phyloP scores from a whole-genome alignment of 2,888 invertebrate species.

The Nycteola revayana region DNA sequence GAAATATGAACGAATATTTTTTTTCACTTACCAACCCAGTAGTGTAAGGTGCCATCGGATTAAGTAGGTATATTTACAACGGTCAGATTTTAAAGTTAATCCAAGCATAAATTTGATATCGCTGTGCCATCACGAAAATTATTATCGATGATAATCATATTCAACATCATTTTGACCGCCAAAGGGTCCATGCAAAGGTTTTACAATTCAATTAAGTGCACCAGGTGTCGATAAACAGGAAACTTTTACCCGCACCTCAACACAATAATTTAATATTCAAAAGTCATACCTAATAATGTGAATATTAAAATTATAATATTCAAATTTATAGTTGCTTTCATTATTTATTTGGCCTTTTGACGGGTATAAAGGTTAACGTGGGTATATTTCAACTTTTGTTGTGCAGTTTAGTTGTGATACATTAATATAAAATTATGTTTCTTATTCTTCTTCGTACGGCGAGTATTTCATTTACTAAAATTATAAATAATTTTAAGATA shows the following conservation, averaged over 20 bases:
- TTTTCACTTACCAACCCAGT: too few relatives aligned
- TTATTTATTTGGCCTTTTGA: too few relatives aligned
- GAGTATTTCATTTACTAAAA: too few relatives aligned
- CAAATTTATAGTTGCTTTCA: constrained; percentile 51
- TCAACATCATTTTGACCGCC: constrained; percentile 69
- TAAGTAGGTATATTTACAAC: constrained; percentile 4
- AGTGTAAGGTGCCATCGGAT: too few relatives aligned
- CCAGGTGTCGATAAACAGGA: constrained; percentile 69
- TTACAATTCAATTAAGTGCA: constrained; percentile 78
- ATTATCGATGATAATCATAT: constrained; percentile 71
- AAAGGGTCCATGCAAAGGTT: constrained; percentile 74
- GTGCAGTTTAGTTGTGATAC: too few relatives aligned
- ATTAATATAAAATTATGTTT: too few relatives aligned
- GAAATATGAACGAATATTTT: constrained; percentile 3
- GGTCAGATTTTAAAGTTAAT: constrained; percentile 31
- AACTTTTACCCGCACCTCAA: constrained; percentile 53
- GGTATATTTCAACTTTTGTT: too few relatives aligned
- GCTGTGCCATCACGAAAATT: constrained; percentile 59
- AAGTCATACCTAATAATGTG: constrained; percentile 7
- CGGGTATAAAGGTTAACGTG: too few relatives aligned
- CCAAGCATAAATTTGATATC: constrained; percentile 48
- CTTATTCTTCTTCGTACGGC: too few relatives aligned
- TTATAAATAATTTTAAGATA: too few relatives aligned
- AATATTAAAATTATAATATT: too few relatives aligned
- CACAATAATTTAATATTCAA: constrained; percentile 62